phyloP scores from a whole-genome alignment of 2,113 vertebrate genomes.

The Lethenteron camtschaticum region DNA sequence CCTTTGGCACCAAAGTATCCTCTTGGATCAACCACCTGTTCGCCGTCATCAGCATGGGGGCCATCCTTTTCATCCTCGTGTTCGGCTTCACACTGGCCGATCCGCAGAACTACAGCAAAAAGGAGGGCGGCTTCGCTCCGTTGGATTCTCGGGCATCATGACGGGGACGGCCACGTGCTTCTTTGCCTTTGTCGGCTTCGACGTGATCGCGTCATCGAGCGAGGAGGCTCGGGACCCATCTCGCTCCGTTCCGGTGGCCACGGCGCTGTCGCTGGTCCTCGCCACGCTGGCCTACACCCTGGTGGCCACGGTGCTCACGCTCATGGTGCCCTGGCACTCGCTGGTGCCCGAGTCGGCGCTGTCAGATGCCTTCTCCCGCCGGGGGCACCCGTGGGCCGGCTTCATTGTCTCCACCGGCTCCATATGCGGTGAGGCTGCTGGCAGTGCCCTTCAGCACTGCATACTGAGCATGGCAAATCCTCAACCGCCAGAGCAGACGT shows the following conservation, averaged over 20 bases:
- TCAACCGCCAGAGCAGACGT: no score
- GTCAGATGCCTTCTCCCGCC: slow-evolving; percentile 62
- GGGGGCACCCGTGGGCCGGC: slow-evolving; percentile 78
- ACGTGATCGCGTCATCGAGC: slow-evolving; percentile 69
- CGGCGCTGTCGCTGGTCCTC: slow-evolving; percentile 45
- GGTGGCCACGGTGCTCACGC: slow-evolving; percentile 58
- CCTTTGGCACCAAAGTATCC: slow-evolving; percentile 69
- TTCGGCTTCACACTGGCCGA: slow-evolving; percentile 60
- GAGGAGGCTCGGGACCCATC: slow-evolving; percentile 73
- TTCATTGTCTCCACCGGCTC: slow-evolving; percentile 64
- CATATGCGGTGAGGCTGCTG: slow-evolving; percentile 61
- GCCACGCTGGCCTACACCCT: slow-evolving; percentile 56
- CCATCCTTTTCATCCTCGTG: slow-evolving; percentile 56
- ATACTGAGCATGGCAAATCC: no score
- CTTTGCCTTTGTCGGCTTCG: slow-evolving; percentile 81
- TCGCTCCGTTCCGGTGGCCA: slow-evolving; percentile 53
- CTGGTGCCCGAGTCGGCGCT: slow-evolving; percentile 67
- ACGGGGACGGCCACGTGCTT: slow-evolving; percentile 81
- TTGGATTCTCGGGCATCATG: slow-evolving; percentile 70
- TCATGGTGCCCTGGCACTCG: slow-evolving; percentile 74
- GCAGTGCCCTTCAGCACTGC: not conserved
- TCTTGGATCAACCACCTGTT: slow-evolving; percentile 85
- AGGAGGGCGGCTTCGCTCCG: slow-evolving; percentile 61
- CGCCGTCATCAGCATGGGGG: slow-evolving; percentile 39
- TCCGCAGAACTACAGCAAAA: slow-evolving; percentile 53